Conservation (phyloP, 1,140 invertebrate genomes). For the Achroia grisella region DNA sequence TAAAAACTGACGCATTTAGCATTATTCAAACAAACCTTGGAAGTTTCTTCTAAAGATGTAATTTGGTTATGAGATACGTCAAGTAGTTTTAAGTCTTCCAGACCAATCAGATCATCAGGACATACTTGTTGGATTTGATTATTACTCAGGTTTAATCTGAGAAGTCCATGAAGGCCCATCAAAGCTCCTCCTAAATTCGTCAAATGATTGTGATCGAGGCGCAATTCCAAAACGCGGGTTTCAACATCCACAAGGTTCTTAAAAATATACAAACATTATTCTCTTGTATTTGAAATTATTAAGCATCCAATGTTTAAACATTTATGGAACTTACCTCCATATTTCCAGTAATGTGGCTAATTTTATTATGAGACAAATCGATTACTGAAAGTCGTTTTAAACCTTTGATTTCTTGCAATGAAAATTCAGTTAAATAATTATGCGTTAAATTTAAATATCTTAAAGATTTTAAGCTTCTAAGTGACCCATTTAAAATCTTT, state of each 20-base stretch:
- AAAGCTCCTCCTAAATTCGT: constrained; percentile 81
- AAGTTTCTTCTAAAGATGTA: constrained; percentile 83
- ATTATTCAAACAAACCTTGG: constrained; percentile 76
- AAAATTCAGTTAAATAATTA: constrained; percentile 84
- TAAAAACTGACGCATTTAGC: constrained; percentile 1
- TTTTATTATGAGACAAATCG: constrained; percentile 85
- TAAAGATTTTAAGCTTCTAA: constrained; percentile 79
- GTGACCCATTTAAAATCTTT: constrained; percentile 80
- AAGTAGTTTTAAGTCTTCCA: constrained; percentile 80
- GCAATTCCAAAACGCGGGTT: constrained; percentile 79
- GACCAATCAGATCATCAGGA: constrained; percentile 82
- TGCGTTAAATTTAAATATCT: constrained; percentile 82
- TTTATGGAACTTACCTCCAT: constrained; percentile 75
- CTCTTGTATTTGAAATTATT: not conserved
- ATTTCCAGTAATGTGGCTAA: constrained; percentile 77
- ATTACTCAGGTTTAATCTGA: constrained; percentile 82
- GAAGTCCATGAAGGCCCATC: constrained; percentile 81
- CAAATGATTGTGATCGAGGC: constrained; percentile 82
- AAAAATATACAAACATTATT: constrained; percentile 7
- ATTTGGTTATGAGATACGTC: constrained; percentile 86
- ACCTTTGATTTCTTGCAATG: constrained; percentile 83
- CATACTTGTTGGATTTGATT: constrained; percentile 82
- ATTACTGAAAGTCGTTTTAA: constrained; percentile 78
- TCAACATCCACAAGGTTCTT: constrained; percentile 84
- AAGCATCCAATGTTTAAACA: not conserved